Evolutionary conservation across 2,113 vertebrate species (phyloP), one percentile per base, ranked within the genome.

Genomic region (Oncorhynchus mykiss): DNA sequence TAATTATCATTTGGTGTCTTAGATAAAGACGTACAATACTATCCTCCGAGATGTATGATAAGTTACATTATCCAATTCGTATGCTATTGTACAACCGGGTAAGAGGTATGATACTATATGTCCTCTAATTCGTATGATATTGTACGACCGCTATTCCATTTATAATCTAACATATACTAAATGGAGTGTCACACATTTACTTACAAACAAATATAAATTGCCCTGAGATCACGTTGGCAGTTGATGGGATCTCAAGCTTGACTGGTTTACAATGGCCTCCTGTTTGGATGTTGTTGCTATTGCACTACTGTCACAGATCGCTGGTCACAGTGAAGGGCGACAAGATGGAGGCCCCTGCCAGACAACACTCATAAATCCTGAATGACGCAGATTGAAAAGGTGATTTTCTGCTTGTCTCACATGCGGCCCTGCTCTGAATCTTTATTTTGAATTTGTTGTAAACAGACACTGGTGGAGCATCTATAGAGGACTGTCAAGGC

Each of bases 401-500:
- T 83, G 86, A 90, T 91, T 90, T 90, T 91, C 83, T 84, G 83
- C 75, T 72, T 82, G 85, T 83, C 82, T 89, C 76, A 48, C 83
- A 77, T 13, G 62, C 27, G 24, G 54, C 31, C 62, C 39, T 67
- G 60, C 22, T 13, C 24, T 29, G 70, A 78, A 79, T 75, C 68
- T 67, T 72, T 34, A 71, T 67, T 31, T 27, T 0, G 4, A 20
- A 65, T 7, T 7, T 34, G 5, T 34, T 34, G 1, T 6, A 48
- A 27, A 45, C 65, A 27, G 48, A 9, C 31, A 14, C 6, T 70
- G 74, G 51, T 45, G 9, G 9, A 45, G 51, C 51, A 9, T 54
- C 3, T 18, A 14, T 54, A 45, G 39, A 45, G 39, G 39, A 45
- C 39, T 65, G 62, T 65, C 9, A 22, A 22, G 9, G 62, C 39